Base-by-base conservation (phyloP, 1,140 invertebrate species). In the Lucilia sericata region DNA sequence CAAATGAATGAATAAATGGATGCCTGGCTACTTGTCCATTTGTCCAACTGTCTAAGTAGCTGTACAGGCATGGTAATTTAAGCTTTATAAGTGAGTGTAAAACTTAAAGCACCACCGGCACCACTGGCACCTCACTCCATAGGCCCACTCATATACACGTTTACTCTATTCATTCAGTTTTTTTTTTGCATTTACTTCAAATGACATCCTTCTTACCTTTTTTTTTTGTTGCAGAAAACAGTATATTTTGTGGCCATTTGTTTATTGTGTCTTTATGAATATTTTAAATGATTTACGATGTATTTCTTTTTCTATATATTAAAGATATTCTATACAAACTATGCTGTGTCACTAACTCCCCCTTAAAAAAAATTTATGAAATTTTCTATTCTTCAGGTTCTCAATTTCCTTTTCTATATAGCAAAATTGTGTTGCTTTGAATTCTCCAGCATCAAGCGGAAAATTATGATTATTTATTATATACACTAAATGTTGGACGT, bases 401-500 rank as follows among this genome's bases (percentile, higher is more conserved):
- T 83, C 84, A 82, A 84, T 84, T 84, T 84, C 84, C 84, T 84
- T 84, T 82, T 84, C 13, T 82, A 65, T 78, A 42, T 78, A 47
- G 75, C 14, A 78, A 42, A 78, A 78, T 42, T 47, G 8, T 78
- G 5, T 47, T 78, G 17, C 5, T 12, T 60, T 12, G 14, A 60
- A 60, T 1, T 42, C 42, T 60, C 51, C 75, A 76, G 70, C 84
- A 84, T 60, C 82, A 81, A 84, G 74, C 84, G 84, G 84, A 84
- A 84, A 84, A 84, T 84, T 84, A 84, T 84, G 76, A 81, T 84
- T 84, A 84, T 84, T 84, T 84, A 84, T 84, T 84, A 84, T 14
- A 47, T 30, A 42, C 2, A 42, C 5, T 34, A 2, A 30, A 74
- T 14, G 14, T n/a, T 78, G 13, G 75, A 42, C 36, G 3, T 30